Evolutionary conservation across 2,888 invertebrate species (phyloP), one percentile per base, ranked within the genome.

Genomic region (Drepana falcataria): DNA sequence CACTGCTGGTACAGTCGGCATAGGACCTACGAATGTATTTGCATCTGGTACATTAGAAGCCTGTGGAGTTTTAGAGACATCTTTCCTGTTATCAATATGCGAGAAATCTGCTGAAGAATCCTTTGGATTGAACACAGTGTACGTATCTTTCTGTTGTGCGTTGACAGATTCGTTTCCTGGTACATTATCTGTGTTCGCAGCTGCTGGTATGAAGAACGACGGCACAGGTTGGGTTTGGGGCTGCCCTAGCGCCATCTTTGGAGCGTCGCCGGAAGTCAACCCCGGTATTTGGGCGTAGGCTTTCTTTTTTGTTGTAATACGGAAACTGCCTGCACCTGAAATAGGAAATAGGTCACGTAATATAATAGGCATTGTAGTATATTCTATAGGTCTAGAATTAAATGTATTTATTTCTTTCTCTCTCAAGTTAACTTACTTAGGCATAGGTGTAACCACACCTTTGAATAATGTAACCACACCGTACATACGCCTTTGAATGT

Each of bases 241-340:
- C 34, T 40, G 51, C 35, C 64, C 67, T 5, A 59, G 58, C 60
- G 64, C 53, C 35, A 69, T 57, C 57, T 64, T 57, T 57, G 69
- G 63, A 2, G 71, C 60, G 3, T 83, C 83, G 2, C 81, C 79
- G 4, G 95, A 81, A 35, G 94, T 83, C 3, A 96, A 76, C 0
- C 96, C 96, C 0, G 96, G 96, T 68, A 95, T 94, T 69, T 94
- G 95, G 0, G 96, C 96, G 79, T 96, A 96, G 3, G 93, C 86
- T 70, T 95, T 94, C 75, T 95, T 94, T 66, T 93, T 92, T 3
- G 93, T 93, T 0, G 94, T 88, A 55, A 96, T 92, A 44, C 96
- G 91, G 79, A 94, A 96, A 48, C 90, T 93, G 64, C 93, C 79
- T 60, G 76, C 64, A 73, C 87, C 91, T 91, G 90, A 2, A 90